Evolutionary conservation across 2,797 vertebrate species (phyloP), one percentile per base, ranked within the genome.

Genomic region (Propithecus deckenii): DNA sequence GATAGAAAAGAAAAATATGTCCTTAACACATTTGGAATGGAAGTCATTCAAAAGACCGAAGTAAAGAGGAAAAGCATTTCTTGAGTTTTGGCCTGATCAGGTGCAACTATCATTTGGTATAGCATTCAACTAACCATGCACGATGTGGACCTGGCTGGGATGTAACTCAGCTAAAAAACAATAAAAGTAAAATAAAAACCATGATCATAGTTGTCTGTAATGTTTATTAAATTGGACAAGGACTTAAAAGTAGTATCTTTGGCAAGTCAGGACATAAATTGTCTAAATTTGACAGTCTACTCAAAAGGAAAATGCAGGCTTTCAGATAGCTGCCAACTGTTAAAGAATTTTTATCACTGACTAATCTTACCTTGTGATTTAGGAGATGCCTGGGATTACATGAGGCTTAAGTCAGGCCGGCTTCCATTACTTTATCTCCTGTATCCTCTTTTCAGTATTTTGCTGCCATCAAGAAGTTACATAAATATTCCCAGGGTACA

Each of bases 351-450:
- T 93, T 97, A 0, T 95, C 85, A 69, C 55, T 71, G 48, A 98
- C 88, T 97, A 95, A 97, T 96, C 81, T 97, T 93, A 94, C 89
- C 83, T 8, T 78, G 63, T 98, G 86, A 96, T 96, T 97, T 97
- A 97, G 69, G 46, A 95, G 97, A 95, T 96, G 89, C 28, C 93
- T 46, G 46, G 48, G 97, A 98, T 96, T 95, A 96, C 74, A 97
- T 14, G 69, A 32, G 84, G 78, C 67, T 98, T 87, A 86, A 97
- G 91, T 96, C n/a, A 61, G 55, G 41, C 10, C 32, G 71, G 13
- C 15, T 76, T 46, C 97, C 89, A 92, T 69, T 59, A 90, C 61
- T 91, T 87, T 97, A 89, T 96, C 94, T 91, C 67, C 63, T 91
- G 55, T 79, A 86, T 97, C 94, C 95, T 97, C 80, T 97, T 95